phyloP scores from a whole-genome alignment of 2,797 vertebrate genomes.

The Sternotherus odoratus region DNA sequence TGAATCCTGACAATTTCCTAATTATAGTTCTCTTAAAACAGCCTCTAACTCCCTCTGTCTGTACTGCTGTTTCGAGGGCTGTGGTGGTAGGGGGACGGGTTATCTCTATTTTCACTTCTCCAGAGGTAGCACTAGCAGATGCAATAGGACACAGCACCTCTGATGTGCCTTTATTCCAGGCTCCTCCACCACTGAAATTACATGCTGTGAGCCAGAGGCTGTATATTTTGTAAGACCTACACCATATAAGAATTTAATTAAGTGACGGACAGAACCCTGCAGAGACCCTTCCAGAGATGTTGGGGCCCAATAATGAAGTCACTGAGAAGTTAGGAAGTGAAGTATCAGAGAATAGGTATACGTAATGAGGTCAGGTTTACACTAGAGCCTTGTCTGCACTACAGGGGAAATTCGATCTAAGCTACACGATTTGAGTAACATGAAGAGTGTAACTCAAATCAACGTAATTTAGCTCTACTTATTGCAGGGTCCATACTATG shows the following conservation, averaged over 20 bases:
- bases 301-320: not conserved
- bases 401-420: too few relatives aligned
- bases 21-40: not conserved
- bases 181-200: not conserved
- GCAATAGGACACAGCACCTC: not conserved
- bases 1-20: not conserved
- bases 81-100: not conserved
- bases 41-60: not conserved
- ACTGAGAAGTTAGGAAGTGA: not conserved
- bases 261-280: not conserved
- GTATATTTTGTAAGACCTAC: not conserved
- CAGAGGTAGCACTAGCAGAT: not conserved
- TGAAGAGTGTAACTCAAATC: too few relatives aligned
- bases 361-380: not conserved
- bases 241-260: not conserved
- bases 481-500: too few relatives aligned
- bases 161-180: not conserved
- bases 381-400: too few relatives aligned
- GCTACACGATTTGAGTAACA: too few relatives aligned
- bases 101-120: not conserved
- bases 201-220: too few relatives aligned
- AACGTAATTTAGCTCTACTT: too few relatives aligned
- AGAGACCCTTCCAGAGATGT: not conserved
- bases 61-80: not conserved
- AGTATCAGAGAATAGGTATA: not conserved